phyloP scores from a whole-genome alignment of 2,113 vertebrate genomes.

The Hiodon tergisus region DNA sequence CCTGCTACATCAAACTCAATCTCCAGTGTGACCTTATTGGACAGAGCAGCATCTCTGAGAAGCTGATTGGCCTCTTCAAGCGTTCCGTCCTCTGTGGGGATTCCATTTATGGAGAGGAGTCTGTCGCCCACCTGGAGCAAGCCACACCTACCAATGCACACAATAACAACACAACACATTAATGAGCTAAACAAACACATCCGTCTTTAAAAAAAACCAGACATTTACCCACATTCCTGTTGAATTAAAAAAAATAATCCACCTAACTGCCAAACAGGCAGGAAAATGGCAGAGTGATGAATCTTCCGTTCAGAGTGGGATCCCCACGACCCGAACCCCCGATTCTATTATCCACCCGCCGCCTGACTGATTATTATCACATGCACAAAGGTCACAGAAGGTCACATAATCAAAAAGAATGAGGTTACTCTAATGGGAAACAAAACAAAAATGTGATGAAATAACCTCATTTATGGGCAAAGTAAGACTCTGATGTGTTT shows the following conservation, averaged over 20 bases:
- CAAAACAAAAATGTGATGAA: neutral
- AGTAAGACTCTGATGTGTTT: slow-evolving; percentile 10
- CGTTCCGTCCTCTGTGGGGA: slow-evolving; percentile 88
- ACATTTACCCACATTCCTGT: no score
- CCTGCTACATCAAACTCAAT: slow-evolving; percentile 94
- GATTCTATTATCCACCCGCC: slow-evolving; percentile 4
- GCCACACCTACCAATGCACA: slow-evolving; percentile 72
- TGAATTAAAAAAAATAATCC: no score
- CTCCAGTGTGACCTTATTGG: slow-evolving; percentile 84
- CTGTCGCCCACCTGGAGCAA: slow-evolving; percentile 93
- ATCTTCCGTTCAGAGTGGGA: neutral
- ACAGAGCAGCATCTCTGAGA: slow-evolving; percentile 82
- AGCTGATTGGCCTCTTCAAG: slow-evolving; percentile 96
- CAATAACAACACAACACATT: neutral
- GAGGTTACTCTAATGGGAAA: slow-evolving; percentile 12
- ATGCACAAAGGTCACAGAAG: neutral
- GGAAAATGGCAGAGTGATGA: neutral
- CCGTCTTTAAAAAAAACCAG: neutral
- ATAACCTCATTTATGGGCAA: slow-evolving; percentile 4
- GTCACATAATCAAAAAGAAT: neutral
- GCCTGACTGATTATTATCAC: slow-evolving; percentile 3
- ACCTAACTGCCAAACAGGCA: no score
- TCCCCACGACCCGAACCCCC: neutral
- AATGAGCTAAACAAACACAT: neutral
- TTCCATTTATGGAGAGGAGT: slow-evolving; percentile 86